Conservation (phyloP, 1,140 invertebrate genomes). For the Cepaea nemoralis region DNA sequence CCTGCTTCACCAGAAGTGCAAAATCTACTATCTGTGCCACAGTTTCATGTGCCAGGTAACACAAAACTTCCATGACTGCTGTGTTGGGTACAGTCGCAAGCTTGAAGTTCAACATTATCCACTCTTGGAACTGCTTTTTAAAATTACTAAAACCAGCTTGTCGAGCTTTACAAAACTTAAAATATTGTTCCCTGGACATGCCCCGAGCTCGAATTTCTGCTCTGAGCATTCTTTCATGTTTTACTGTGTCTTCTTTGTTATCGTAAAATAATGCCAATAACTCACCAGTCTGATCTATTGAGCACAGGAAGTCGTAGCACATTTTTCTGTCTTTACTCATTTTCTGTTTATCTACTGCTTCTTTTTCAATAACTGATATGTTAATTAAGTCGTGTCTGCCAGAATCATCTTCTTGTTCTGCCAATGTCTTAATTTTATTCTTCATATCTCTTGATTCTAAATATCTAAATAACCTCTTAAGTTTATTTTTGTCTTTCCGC, state of each 20-base stretch:
- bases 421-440: constrained; percentile 44
- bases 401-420: constrained; percentile 45
- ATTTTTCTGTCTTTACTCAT: constrained; percentile 58
- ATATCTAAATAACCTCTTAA: constrained; percentile 75
- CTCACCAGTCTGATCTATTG: constrained; percentile 65
- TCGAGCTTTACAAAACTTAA: constrained; percentile 73
- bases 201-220: constrained; percentile 62
- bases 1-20: constrained; percentile 78
- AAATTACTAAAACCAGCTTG: constrained; percentile 65
- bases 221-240: constrained; percentile 63
- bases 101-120: constrained; percentile 71
- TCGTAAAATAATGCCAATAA: constrained; percentile 62
- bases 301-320: constrained; percentile 64
- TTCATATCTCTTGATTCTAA: constrained; percentile 72
- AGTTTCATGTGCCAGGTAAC: constrained; percentile 80
- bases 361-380: not conserved
- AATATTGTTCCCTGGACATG: constrained; percentile 66
- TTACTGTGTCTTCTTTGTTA: constrained; percentile 64
- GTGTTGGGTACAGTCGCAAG: constrained; percentile 68
- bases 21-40: constrained; percentile 78
- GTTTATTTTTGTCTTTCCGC: constrained; percentile 77
- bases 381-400: not conserved
- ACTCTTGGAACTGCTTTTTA: constrained; percentile 74
- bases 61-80: constrained; percentile 74
- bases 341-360: not conserved